Conservation (phyloP, 2,888 invertebrate genomes). For the Chironomus riparius region DNA sequence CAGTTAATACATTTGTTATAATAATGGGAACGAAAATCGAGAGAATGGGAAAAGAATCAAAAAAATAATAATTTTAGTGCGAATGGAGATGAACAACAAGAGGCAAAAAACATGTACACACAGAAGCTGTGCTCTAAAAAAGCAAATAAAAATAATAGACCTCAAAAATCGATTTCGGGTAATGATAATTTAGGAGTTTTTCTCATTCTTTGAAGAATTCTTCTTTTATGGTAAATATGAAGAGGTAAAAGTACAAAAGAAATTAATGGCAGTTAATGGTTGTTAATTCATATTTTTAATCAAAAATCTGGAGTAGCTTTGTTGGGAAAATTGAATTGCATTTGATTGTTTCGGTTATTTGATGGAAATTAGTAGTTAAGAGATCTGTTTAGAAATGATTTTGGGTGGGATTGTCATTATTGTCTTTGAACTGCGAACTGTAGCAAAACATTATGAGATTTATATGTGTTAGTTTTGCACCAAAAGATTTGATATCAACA, state of each 20-base stretch:
- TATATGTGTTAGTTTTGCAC: too few species aligned
- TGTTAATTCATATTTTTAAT: not conserved
- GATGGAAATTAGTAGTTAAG: not conserved
- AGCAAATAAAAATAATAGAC: not conserved
- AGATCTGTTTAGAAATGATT: not conserved
- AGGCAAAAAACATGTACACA: not conserved
- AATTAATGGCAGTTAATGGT: not conserved
- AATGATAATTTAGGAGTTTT: constrained; percentile 5
- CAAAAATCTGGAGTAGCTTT: not conserved
- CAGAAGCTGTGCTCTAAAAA: not conserved
- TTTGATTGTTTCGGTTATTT: not conserved
- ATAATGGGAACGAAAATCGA: constrained; percentile 22
- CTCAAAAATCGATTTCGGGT: constrained; percentile 15
- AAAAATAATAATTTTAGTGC: not conserved
- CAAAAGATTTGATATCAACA: too few species aligned
- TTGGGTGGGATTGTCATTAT: not conserved
- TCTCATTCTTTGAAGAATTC: not conserved
- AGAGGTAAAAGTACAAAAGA: not conserved
- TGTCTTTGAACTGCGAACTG: too few species aligned
- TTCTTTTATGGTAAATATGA: not conserved
- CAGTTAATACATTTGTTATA: constrained; percentile 20
- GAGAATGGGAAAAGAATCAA: not conserved
- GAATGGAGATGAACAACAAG: not conserved
- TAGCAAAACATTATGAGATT: too few species aligned
- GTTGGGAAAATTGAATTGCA: not conserved